Base-by-base conservation (phyloP, 2,113 vertebrate genomes). In the Mirounga angustirostris region DNA sequence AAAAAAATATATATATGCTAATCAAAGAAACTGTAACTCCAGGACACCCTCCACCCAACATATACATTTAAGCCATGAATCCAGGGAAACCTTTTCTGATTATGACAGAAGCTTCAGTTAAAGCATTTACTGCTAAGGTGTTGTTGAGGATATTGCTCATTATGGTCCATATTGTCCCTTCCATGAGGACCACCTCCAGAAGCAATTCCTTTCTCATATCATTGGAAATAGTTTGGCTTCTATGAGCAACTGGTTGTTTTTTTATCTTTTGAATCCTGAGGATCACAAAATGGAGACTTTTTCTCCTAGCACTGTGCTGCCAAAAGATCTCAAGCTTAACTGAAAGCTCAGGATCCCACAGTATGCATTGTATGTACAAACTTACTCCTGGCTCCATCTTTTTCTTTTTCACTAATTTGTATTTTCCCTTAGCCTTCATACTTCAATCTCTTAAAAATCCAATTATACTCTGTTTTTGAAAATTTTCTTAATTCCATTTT, bases 221-320 rank as follows among this genome's bases (percentile, higher is more conserved):
- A 95, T 22, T 67, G 89, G 40, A 92, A 95, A 54, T 83, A 94
- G 30, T 82, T 93, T 82, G 33, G 33, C 79, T 82, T 87, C 58
- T 67, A 81, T 80, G 14, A 79, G 43, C 28, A 71, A 54, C 6
- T 16, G 13, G 5, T 15, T 63, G 18, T 4, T 43, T 91, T 61
- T 78, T 63, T 80, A 46, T 63, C 69, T 84, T 93, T 93, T n/a
- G 18, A 93, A 93, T 80, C 7, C n/a, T 33, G 1, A 58, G 15
- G 22, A 52, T 91, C 82, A 87, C 21, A n/a, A 52, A 67, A 54
- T 67, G 30, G 67, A 65, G 18, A 46, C 13, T 59, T 61, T 82
- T 91, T 87, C 50, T 78, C 52, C 28, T 46, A 78, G 21, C 14
- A 50, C 16, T 79, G 52, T 14, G 24, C 22, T 88, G 52, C 43